Evolutionary conservation across 2,797 vertebrate genomes (phyloP), one percentile per base, ranked within the genome.

Genomic region (Pseudochaenichthys georgianus): DNA sequence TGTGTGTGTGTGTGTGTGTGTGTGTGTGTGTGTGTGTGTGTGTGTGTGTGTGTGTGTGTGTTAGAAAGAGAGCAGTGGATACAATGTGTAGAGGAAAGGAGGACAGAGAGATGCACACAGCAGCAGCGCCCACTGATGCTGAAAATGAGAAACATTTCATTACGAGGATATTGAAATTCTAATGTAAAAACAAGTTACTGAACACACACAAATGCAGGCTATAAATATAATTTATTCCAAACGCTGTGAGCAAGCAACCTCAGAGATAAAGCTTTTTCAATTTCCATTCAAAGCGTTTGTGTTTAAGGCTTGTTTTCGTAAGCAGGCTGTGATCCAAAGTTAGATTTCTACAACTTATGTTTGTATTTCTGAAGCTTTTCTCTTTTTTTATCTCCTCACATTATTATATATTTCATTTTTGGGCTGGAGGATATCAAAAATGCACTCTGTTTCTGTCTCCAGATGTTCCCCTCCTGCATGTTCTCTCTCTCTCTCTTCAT

Each of bases 51-150:
- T 34, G 9, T 17, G 46, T 45, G 23, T 3, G 28, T 23, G 51
- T 9, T 28, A 46, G 45, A 46, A 13, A 4, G n/a, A 51, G 43
- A 13, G 31, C 64, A 23, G 59, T 53, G 67, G 66, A 78, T 83
- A 74, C 59, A 87, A 58, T 78, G 82, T 9, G 48, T 55, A 69
- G 66, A 85, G 64, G 66, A 85, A 88, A 89, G 70, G 78, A 87
- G 87, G 87, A 89, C 80, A 87, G 87, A 68, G 88, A 85, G 82
- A 88, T 61, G 75, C 79, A 89, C 73, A 83, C 84, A 87, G 84
- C 91, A 89, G 88, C 87, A 92, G 93, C 81, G 81, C 88, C 90
- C 89, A 93, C 91, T 86, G 88, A 93, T 89, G 91, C 90, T 85
- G 82, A 92, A 92, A 90, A 91, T 86, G 86, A 90, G 87, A 88